A percentile compares a stretch with the other conserved stretches of the same genome.
These are phyloP conservation scores for Burhinus bistriatus DNA, from an alignment of 2,113 vertebrate genomes.

Conservation along the genomic window DNA sequence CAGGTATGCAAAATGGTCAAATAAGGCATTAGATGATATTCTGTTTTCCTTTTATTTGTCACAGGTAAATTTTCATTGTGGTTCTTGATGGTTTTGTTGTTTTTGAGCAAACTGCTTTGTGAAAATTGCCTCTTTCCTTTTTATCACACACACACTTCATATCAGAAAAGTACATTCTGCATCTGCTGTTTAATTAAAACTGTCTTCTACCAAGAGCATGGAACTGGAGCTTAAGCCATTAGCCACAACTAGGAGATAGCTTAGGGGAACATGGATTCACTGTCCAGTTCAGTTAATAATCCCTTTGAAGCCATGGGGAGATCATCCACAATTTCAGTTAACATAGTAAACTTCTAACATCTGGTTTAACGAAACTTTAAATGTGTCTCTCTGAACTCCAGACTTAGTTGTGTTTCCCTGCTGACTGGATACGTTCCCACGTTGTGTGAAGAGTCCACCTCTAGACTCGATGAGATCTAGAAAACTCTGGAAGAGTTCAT, in stretches of 20 bases:
- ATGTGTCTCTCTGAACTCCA: neutral
- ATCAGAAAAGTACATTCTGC: neutral
- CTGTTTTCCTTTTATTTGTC: neutral
- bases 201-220: neutral
- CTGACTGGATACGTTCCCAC: accelerated
- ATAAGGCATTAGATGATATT: neutral
- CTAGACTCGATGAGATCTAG: neutral
- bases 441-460: neutral
- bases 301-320: neutral
- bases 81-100: neutral
- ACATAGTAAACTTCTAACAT: neutral
- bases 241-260: neutral
- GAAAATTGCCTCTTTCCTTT: neutral
- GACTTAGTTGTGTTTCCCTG: neutral
- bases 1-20: neutral
- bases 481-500: neutral
- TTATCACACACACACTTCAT: accelerated
- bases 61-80: neutral
- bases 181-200: neutral
- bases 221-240: neutral
- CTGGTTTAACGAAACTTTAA: neutral
- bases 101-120: neutral
- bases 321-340: neutral
- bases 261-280: neutral
- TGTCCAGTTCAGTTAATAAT: neutral